A percentile compares a stretch with the other conserved stretches of the same genome.
Evolutionary conservation across 2,113 vertebrate genomes (phyloP).

Genomic region (Tenebrosternarchus preto): DNA sequence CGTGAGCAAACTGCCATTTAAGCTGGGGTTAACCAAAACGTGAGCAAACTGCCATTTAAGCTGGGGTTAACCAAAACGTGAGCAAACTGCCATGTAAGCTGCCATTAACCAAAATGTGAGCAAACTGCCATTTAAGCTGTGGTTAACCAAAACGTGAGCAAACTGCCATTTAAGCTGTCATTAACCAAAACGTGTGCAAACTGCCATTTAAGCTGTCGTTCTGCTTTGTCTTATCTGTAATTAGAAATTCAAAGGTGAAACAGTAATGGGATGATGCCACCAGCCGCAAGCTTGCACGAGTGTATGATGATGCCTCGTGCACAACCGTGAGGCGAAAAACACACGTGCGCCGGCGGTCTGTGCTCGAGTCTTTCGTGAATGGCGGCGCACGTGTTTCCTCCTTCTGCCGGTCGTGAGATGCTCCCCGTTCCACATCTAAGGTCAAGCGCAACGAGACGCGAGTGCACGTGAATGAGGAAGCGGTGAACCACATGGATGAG

Average conservation of each 20-base stretch:
- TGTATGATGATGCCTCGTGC: not conserved
- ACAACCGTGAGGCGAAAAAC: not conserved
- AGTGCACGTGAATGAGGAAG: too few species aligned
- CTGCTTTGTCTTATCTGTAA: constrained; percentile 61
- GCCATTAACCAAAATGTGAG: too few species aligned
- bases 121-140: too few species aligned
- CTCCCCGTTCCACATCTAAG: not conserved
- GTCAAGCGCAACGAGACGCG: not conserved
- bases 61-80: too few species aligned
- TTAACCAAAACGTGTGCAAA: too few species aligned
- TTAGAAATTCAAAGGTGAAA: constrained; percentile 60
- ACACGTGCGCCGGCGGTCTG: not conserved
- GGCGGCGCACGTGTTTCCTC: not conserved
- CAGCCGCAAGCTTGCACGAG: constrained; percentile 59
- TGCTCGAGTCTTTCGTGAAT: not conserved
- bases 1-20: too few species aligned
- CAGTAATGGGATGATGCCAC: constrained; percentile 53
- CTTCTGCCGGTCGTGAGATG: not conserved
- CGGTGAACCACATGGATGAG: too few species aligned
- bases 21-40: too few species aligned
- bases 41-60: too few species aligned
- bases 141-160: too few species aligned
- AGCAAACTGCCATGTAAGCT: too few species aligned
- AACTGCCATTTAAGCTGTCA: too few species aligned
- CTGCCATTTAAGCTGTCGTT: constrained; percentile 45